Base-by-base conservation (phyloP, 2,113 vertebrate genomes). In the Boleophthalmus pectinirostris region DNA sequence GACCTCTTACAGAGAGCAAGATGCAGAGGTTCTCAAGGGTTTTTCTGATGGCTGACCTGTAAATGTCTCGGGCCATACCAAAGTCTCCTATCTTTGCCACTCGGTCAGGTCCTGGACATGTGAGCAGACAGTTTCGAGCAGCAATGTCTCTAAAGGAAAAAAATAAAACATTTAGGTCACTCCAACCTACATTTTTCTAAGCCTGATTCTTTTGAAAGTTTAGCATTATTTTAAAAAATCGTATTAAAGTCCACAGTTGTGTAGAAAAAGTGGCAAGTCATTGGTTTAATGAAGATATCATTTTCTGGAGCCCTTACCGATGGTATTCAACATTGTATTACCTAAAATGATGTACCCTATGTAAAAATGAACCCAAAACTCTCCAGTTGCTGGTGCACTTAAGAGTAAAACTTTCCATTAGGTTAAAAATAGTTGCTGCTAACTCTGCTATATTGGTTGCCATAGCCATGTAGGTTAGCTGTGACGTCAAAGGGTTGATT, bases 11-110 rank as follows among this genome's bases (percentile, higher is more conserved):
- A 70, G 49, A 61, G 18, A 23, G 9, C 11, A 64, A 4, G 33
- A 20, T 64, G 10, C 33, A 35, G 23, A 58, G 13, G 12, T 7
- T 61, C 23, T 33, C 58, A 20, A n/a, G 9, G 18, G 18, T 38
- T n/a, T 18, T 63, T 3, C 33, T 35, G 61, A 43, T 16, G 29
- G 56, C 82, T 51, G 78, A 97, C 96, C 94, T 94, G 86, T 97
- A 98, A 87, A 97, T 97, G 79, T 95, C 96, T 73, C 96, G 94
- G 33, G 97, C 96, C 97, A 97, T 97, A 64, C 96, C 95, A 56
- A 97, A 98, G 86, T 98, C 96, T 72, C 96, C 95, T 12, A 95
- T 98, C 90, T 97, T 98, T 80, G 95, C 95, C 76, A 97, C 92
- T 85, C 95, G 84, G 25, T 91, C 95, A 21, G 89, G 89, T 51